Base-by-base conservation (phyloP, 1,140 invertebrate species). In the Neodiprion fabricii region DNA sequence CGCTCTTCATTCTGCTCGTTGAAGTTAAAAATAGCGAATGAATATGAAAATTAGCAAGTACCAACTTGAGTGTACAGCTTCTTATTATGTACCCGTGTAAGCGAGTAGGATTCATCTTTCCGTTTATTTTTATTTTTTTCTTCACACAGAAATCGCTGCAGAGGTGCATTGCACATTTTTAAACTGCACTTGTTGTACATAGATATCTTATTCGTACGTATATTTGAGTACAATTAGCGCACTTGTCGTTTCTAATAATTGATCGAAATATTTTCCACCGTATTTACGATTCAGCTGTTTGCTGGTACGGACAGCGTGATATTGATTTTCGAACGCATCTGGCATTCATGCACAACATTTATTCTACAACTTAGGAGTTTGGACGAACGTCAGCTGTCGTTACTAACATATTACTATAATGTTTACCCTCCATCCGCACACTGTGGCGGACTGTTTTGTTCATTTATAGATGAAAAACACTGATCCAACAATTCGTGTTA, bases 311-410 rank as follows among this genome's bases (percentile, higher is more conserved):
- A 40, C 28, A 40, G 17, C 17, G 17, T 40, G 28, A 40, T 61
- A 17, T 61, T 61, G 53, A 61, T 61, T 61, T 61, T 61, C 53
- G 11, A 61, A 61, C 11, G 53, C 53, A 61, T 61, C 53, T 61
- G 53, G 53, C n/a, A 61, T 61, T 61, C n/a, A 61, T 61, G 28
- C 28, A 40, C 53, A 61, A 61, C 53, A 61, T 61, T 61, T 61
- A 61, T 61, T 61, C 53, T 61, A 61, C 11, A 61, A 61, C 53
- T 61, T 61, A 61, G 53, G 53, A 61, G 53, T 61, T 61, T 61
- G 53, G 28, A 61, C 53, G 53, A 61, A 61, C 53, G 53, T 14
- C 53, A 61, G 5, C 11, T 61, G 53, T 17, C n/a, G 53, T 61
- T 61, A 61, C n/a, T 61, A 40, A 40, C 28, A 40, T 40, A 40